Evolutionary conservation across 2,797 vertebrate genomes (phyloP).

Genomic region (Sebastolobus alascanus): DNA sequence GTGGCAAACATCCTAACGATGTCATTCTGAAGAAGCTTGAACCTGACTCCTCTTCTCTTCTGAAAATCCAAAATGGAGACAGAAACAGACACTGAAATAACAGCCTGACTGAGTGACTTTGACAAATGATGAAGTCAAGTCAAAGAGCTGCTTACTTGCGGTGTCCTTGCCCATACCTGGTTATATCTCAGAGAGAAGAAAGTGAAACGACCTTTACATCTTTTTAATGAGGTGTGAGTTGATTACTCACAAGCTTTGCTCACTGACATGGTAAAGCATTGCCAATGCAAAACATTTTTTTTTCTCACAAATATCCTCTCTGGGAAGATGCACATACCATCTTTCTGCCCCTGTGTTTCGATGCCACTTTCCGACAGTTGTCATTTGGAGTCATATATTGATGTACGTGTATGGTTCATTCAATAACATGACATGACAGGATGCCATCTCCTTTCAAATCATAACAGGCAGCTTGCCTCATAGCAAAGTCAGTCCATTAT

Average conservation of each 20-base stretch:
- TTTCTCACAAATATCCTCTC: too few relatives aligned
- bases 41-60: conserved; percentile 3
- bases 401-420: neutral
- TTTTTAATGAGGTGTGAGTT: neutral
- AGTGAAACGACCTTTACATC: neutral
- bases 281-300: too few relatives aligned
- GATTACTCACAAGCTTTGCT: too few relatives aligned
- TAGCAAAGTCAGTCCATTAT: neutral
- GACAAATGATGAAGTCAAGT: neutral
- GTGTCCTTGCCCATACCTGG: neutral
- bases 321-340: too few relatives aligned
- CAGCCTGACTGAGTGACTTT: neutral
- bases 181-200: neutral
- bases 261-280: too few relatives aligned
- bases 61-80: conserved; percentile 17
- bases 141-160: neutral
- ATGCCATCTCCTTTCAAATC: neutral
- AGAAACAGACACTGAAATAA: neutral
- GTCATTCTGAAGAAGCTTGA: neutral
- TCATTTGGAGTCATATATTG: too few relatives aligned
- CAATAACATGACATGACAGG: neutral
- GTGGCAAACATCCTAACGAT: neutral
- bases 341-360: too few relatives aligned
- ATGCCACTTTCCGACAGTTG: too few relatives aligned
- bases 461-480: neutral